phyloP scores from a whole-genome alignment of 2,888 invertebrate species.

The Desoria tigrina region DNA sequence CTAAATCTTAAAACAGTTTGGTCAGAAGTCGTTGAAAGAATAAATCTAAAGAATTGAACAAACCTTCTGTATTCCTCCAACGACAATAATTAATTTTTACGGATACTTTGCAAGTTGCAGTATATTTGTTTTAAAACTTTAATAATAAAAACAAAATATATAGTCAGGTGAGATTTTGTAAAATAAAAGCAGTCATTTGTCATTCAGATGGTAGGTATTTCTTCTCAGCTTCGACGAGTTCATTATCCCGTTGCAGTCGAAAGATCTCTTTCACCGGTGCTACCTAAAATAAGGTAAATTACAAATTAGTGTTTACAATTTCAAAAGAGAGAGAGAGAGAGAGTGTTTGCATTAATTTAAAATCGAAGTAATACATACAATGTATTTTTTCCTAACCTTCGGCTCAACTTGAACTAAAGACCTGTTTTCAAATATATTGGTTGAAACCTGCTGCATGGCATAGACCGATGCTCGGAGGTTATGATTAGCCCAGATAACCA shows the following conservation, averaged over 20 bases:
- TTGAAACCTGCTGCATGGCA: conserved; percentile 58
- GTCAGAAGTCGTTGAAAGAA: too few relatives aligned
- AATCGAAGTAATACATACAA: not conserved
- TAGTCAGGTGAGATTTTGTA: too few relatives aligned
- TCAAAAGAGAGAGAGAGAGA: not conserved
- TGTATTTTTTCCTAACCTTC: conserved; percentile 53
- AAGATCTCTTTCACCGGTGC: conserved; percentile 59
- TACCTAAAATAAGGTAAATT: conserved; percentile 54
- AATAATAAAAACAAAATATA: too few relatives aligned
- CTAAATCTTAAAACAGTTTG: too few relatives aligned
- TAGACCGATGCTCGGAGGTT: conserved; percentile 57
- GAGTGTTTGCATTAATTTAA: not conserved
- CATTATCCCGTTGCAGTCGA: conserved; percentile 58
- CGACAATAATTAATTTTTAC: too few relatives aligned
- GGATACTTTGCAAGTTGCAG: too few relatives aligned
- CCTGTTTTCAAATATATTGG: conserved; percentile 56
- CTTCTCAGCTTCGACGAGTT: conserved; percentile 58
- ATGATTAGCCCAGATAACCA: conserved; percentile 60
- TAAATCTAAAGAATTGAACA: too few relatives aligned
- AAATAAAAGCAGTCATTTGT: too few relatives aligned
- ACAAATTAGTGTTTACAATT: conserved; percentile 7
- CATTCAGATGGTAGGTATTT: conserved; percentile 58
- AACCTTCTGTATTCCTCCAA: too few relatives aligned
- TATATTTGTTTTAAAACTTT: too few relatives aligned
- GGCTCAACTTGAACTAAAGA: conserved; percentile 56